Conservation (phyloP, 2,888 invertebrate genomes). For the Scaeva pyrastri region DNA sequence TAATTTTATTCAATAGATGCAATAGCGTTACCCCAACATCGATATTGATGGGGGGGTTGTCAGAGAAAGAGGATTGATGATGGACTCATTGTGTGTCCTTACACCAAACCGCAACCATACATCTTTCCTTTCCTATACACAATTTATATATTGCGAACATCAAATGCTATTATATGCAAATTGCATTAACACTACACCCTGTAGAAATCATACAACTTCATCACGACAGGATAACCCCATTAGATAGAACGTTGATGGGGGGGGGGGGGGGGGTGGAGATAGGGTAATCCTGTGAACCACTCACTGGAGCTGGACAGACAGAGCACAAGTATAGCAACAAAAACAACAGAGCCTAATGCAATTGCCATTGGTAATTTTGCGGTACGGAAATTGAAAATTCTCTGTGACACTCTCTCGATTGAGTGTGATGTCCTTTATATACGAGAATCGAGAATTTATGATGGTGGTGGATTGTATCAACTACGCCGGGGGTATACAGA, state of each 20-base stretch:
- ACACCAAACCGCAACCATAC: slow-evolving; percentile 3
- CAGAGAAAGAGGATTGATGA: neutral
- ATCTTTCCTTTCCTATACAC: slow-evolving; percentile 45
- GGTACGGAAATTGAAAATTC: slow-evolving; percentile 74
- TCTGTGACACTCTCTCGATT: slow-evolving; percentile 33
- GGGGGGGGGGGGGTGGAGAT: too few relatives aligned
- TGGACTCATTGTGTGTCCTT: neutral
- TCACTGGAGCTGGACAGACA: too few relatives aligned
- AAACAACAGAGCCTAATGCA: slow-evolving; percentile 72
- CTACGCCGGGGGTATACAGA: neutral
- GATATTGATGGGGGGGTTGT: neutral
- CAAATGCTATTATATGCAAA: slow-evolving; percentile 76
- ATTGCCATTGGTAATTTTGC: slow-evolving; percentile 74
- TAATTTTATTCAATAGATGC: slow-evolving; percentile 69
- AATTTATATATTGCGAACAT: slow-evolving; percentile 71
- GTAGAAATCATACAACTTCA: slow-evolving; percentile 69
- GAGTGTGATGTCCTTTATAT: slow-evolving; percentile 1
- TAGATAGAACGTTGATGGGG: slow-evolving; percentile 52
- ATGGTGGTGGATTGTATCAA: slow-evolving; percentile 1
- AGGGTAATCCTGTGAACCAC: slow-evolving; percentile 6
- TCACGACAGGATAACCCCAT: slow-evolving; percentile 73
- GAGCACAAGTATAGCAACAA: slow-evolving; percentile 16
- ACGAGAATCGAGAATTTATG: too few relatives aligned
- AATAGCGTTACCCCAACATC: slow-evolving; percentile 37
- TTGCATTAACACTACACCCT: slow-evolving; percentile 75